Conservation (phyloP, 2,888 invertebrate species). For the Chrysolina oricalcia region DNA sequence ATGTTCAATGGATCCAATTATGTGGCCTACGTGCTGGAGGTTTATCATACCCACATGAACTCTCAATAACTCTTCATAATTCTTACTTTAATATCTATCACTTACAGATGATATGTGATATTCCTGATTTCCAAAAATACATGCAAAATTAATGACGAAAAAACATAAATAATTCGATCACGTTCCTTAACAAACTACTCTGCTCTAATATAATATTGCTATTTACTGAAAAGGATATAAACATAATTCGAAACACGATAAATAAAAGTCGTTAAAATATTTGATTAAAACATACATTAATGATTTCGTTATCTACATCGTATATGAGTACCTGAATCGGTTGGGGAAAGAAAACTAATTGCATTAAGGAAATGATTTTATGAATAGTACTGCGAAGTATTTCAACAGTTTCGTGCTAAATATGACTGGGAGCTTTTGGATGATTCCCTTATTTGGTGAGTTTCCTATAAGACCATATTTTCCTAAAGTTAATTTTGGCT, state of each 20-base stretch:
- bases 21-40: no score
- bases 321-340: not conserved
- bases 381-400: not conserved
- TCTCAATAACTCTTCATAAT: no score
- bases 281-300: not conserved
- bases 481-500: no score
- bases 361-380: not conserved
- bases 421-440: not conserved
- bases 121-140: no score
- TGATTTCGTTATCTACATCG: not conserved
- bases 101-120: no score
- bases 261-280: not conserved
- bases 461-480: not conserved
- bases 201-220: no score
- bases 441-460: not conserved
- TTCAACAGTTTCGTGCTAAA: not conserved
- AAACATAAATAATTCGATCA: no score
- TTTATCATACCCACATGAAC: no score
- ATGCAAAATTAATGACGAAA: no score
- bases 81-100: no score
- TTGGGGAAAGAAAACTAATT: not conserved
- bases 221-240: not conserved
- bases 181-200: no score
- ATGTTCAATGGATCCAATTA: no score
- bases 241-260: not conserved